A percentile compares a stretch with the other conserved stretches of the same genome.
These are phyloP conservation scores for Cichladusa arquata DNA, from an alignment of 2,113 vertebrate genomes.

Conservation along the genomic window DNA sequence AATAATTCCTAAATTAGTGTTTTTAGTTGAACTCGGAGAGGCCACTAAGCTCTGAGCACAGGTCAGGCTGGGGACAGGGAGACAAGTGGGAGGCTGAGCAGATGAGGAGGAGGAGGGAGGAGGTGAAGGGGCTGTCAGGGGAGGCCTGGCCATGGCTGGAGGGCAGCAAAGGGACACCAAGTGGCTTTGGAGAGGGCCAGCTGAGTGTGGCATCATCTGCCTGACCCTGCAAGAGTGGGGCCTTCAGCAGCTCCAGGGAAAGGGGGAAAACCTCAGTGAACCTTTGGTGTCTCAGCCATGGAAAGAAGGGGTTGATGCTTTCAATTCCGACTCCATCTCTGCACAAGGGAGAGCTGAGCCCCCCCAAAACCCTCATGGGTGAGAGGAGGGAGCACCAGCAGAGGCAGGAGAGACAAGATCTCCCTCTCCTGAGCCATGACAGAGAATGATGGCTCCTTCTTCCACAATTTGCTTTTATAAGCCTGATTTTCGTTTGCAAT, in stretches of 20 bases:
- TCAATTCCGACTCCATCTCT: background rate
- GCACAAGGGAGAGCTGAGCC: background rate
- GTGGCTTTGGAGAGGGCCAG: background rate
- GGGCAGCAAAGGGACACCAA: background rate
- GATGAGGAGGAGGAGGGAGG: background rate
- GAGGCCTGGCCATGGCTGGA: background rate
- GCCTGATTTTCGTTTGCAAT: background rate
- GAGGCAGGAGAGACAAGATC: background rate
- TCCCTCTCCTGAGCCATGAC: background rate
- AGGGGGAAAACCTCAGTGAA: background rate
- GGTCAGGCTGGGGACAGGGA: conserved; percentile 7
- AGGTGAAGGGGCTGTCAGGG: background rate
- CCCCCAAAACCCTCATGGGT: background rate
- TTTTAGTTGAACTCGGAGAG: background rate
- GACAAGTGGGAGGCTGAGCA: background rate
- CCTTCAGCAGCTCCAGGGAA: background rate
- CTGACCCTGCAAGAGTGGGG: background rate
- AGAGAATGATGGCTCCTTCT: background rate
- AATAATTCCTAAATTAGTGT: conserved; percentile 40
- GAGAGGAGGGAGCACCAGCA: background rate
- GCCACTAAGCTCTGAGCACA: conserved; percentile 6
- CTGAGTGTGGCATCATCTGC: background rate
- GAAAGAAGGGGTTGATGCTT: background rate
- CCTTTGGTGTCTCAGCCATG: rapidly evolving
- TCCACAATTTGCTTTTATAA: background rate